Conservation (phyloP, 35 echinoderm and acorn worm genomes). For the Ptychodera flava region DNA sequence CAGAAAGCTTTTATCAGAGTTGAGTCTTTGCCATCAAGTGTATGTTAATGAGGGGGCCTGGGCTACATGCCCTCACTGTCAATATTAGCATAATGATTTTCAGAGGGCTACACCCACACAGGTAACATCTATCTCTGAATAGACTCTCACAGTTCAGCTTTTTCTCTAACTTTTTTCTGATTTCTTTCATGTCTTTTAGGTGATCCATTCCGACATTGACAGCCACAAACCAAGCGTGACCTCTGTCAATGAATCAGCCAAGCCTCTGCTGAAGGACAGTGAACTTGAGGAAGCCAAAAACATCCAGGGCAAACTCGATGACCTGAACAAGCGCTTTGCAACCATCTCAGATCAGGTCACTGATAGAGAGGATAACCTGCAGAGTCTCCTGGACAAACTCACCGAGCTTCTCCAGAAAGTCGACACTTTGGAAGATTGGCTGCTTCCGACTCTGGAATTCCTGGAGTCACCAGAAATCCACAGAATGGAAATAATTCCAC, state of each 20-base stretch:
- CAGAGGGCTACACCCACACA: no score
- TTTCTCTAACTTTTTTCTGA: not conserved
- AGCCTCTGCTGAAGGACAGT: slow-evolving; percentile 59
- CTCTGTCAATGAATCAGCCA: slow-evolving; percentile 69
- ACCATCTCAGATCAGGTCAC: slow-evolving; percentile 54
- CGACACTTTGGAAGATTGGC: slow-evolving; percentile 72
- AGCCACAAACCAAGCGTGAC: slow-evolving; percentile 75
- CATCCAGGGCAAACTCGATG: slow-evolving; percentile 59
- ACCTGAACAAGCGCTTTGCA: slow-evolving; percentile 62
- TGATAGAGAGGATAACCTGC: slow-evolving; percentile 65
- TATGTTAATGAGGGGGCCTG: no score
- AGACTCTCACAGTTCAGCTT: no score
- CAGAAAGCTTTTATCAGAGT: no score
- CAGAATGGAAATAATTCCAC: slow-evolving; percentile 68
- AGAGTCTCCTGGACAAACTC: slow-evolving; percentile 61
- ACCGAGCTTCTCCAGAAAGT: slow-evolving; percentile 57
- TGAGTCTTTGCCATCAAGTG: no score
- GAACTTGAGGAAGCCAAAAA: slow-evolving; percentile 64
- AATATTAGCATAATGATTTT: no score
- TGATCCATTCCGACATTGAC: slow-evolving; percentile 83
- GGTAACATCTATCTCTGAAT: no score
- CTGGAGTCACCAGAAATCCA: slow-evolving; percentile 87
- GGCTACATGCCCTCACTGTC: no score
- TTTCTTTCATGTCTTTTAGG: slow-evolving; percentile 41
- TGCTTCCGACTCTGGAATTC: slow-evolving; percentile 57